Conservation (phyloP, 2,888 invertebrate genomes). For the Dryococelus australis region DNA sequence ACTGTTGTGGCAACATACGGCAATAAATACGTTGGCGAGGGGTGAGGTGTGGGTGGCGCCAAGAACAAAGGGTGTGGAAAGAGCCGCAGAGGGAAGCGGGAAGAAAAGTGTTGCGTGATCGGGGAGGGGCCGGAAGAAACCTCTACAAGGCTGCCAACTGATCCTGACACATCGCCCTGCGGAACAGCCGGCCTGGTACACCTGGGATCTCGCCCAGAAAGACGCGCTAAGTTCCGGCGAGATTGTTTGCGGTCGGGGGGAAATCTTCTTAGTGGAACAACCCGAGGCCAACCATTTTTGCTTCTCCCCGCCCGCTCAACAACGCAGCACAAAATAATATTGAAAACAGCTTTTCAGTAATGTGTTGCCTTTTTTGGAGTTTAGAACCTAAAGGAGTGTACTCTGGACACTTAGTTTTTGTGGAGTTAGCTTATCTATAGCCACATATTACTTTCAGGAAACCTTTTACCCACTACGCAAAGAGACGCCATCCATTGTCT, state of each 20-base stretch:
- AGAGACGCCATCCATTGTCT: no score
- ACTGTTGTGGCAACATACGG: background rate
- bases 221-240: background rate
- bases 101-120: background rate
- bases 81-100: background rate
- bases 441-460: no score
- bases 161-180: background rate
- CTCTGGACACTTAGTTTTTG: no score
- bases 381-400: no score
- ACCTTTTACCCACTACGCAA: no score
- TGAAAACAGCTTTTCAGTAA: no score
- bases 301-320: no score
- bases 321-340: no score
- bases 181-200: background rate
- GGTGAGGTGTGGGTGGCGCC: background rate
- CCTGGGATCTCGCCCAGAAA: background rate
- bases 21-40: background rate
- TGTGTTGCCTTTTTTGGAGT: no score
- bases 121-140: background rate
- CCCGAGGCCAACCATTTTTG: no score
- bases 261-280: background rate
- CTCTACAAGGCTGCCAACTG: conserved; percentile 8
- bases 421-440: no score
- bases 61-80: background rate
- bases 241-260: background rate